These are phyloP conservation scores for Folsomia manolachei DNA, from an alignment of 2,888 invertebrate species.

Conservation along the genomic window DNA sequence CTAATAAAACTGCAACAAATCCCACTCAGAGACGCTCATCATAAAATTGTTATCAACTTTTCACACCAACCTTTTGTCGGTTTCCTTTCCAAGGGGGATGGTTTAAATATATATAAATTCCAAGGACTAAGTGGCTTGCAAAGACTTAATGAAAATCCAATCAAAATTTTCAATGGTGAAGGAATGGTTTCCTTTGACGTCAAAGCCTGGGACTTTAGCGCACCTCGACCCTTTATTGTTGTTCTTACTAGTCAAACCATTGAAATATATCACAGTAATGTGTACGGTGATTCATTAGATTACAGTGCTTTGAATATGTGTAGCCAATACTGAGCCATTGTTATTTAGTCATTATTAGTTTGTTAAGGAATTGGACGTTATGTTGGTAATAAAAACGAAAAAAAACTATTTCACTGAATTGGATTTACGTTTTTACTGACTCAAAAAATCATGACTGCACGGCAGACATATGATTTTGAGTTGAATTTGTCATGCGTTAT, in stretches of 20 bases:
- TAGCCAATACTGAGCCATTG: too few relatives aligned
- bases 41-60: conserved; percentile 19
- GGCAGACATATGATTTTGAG: too few relatives aligned
- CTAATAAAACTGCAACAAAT: not conserved
- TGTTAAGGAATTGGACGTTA: too few relatives aligned
- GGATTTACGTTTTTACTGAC: too few relatives aligned
- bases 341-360: too few relatives aligned
- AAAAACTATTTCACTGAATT: too few relatives aligned
- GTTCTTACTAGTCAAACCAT: conserved; percentile 26
- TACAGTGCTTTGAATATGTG: conserved; percentile 17
- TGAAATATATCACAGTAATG: conserved; percentile 38
- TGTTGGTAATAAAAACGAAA: too few relatives aligned
- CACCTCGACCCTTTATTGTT: conserved; percentile 32
- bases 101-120: conserved; percentile 37
- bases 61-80: conserved; percentile 27
- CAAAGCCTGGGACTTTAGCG: conserved; percentile 24
- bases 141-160: conserved; percentile 32
- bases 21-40: not conserved
- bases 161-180: conserved; percentile 33
- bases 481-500: too few relatives aligned
- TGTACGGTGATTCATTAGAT: conserved; percentile 33
- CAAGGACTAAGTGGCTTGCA: conserved; percentile 41
- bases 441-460: too few relatives aligned
- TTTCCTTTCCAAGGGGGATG: conserved; percentile 35
- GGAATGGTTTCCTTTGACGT: conserved; percentile 29